Conservation (phyloP, 2,797 vertebrate genomes). For the Paedocypris micromegethes region DNA sequence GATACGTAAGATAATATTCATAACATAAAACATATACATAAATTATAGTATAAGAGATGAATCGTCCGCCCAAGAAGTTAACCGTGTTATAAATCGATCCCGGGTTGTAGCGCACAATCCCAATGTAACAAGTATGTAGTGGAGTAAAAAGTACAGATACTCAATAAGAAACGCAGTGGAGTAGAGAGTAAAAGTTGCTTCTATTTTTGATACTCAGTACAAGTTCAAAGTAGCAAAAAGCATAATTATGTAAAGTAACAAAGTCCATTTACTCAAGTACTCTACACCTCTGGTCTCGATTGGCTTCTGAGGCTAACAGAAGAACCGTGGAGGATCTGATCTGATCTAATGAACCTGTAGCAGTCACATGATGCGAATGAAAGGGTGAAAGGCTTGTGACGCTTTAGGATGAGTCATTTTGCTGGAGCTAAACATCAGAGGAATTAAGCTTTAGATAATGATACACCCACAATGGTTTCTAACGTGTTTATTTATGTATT, state of each 20-base stretch:
- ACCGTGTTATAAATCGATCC: background rate
- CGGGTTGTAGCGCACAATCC: background rate
- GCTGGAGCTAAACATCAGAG: conserved; percentile 12
- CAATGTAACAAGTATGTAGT: too few species aligned
- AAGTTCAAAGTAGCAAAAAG: too few species aligned
- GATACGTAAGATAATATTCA: too few species aligned
- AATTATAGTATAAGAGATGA: too few species aligned
- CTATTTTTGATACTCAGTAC: too few species aligned
- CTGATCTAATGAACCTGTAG: conserved; percentile 20
- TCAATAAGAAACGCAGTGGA: too few species aligned
- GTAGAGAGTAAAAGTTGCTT: too few species aligned
- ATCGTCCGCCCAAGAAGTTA: too few species aligned
- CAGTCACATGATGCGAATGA: conserved; percentile 3
- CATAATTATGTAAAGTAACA: too few species aligned
- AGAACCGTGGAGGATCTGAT: background rate
- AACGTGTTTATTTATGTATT: conserved; percentile 23
- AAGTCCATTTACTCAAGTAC: too few species aligned
- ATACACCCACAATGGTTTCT: conserved; percentile 37
- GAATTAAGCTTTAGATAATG: conserved; percentile 36
- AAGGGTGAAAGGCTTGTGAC: conserved; percentile 18
- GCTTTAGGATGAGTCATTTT: conserved; percentile 34
- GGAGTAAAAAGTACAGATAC: too few species aligned
- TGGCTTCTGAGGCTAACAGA: conserved; percentile 23
- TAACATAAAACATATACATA: too few species aligned
- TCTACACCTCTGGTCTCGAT: background rate